Evolutionary conservation across 2,797 vertebrate species (phyloP).

Genomic region (Serranus cabrilla): DNA sequence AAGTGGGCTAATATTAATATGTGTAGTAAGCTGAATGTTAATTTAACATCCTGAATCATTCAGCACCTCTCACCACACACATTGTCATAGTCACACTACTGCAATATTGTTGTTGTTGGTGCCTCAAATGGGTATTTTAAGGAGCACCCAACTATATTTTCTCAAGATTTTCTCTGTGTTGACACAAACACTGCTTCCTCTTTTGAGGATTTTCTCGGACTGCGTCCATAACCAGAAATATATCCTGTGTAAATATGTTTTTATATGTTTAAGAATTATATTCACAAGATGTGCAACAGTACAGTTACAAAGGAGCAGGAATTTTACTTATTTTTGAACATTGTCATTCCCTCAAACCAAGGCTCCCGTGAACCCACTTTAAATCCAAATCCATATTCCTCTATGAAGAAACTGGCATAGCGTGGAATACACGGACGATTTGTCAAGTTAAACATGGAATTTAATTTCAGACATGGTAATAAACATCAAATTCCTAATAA

Average conservation of each 20-base stretch:
- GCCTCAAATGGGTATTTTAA: not conserved
- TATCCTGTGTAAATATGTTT: not conserved
- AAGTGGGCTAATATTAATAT: not conserved
- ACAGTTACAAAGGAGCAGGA: too few relatives aligned
- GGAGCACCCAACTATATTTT: not conserved
- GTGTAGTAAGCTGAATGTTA: not conserved
- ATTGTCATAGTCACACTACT: not conserved
- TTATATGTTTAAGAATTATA: too few relatives aligned
- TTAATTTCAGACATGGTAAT: too few relatives aligned
- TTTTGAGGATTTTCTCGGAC: not conserved
- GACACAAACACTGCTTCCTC: not conserved
- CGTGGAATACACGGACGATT: too few relatives aligned
- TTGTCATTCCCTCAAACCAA: too few relatives aligned
- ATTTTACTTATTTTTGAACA: too few relatives aligned
- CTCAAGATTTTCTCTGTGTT: not conserved
- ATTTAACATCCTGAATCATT: not conserved
- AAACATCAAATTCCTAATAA: too few relatives aligned
- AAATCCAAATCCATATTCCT: too few relatives aligned
- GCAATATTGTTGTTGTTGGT: not conserved
- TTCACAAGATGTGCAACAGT: too few relatives aligned
- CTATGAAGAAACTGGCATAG: too few relatives aligned
- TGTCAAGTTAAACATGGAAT: too few relatives aligned
- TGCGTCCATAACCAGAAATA: not conserved
- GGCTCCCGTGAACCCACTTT: too few relatives aligned
- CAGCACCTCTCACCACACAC: not conserved